A percentile compares a stretch with the other conserved stretches of the same genome.
Conservation (phyloP, 2,797 vertebrate species). For the Takifugu ocellatus region DNA sequence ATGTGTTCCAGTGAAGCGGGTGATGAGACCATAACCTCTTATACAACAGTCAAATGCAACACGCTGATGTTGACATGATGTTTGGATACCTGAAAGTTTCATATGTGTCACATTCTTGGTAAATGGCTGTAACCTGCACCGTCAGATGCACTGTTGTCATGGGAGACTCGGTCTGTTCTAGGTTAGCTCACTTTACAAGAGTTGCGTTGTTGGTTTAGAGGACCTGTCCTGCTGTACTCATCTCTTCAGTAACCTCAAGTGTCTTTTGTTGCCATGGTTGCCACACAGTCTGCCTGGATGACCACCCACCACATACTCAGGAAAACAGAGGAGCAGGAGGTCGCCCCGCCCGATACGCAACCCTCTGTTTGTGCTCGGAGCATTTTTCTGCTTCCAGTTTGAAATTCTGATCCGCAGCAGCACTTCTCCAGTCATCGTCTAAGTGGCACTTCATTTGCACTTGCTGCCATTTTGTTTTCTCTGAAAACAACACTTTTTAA, state of each 20-base stretch:
- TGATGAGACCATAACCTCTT: slow-evolving; percentile 15
- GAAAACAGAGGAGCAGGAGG: slow-evolving; percentile 5
- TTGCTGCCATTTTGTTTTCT: no score
- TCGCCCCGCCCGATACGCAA: not conserved
- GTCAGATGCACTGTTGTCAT: slow-evolving; percentile 33
- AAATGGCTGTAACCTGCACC: slow-evolving; percentile 51
- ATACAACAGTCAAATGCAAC: no score
- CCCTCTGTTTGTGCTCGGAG: no score
- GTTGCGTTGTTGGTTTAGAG: slow-evolving; percentile 20
- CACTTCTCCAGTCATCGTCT: no score
- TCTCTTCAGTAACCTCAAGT: slow-evolving; percentile 17
- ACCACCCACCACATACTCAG: not conserved
- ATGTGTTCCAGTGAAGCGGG: not conserved
- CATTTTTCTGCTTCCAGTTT: no score
- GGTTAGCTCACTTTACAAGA: slow-evolving; percentile 24
- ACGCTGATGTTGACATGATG: slow-evolving; percentile 46
- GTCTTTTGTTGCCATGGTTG: slow-evolving; percentile 13
- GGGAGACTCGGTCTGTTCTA: slow-evolving; percentile 19
- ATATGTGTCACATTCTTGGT: slow-evolving; percentile 38
- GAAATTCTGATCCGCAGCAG: no score
- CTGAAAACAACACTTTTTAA: no score
- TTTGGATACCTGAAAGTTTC: slow-evolving; percentile 58
- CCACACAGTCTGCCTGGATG: no score
- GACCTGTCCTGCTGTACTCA: slow-evolving; percentile 11
- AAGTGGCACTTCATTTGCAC: no score